Percentiles rank a stretch among this genome's conserved stretches.
Conservation (phyloP, 2,113 vertebrate genomes). For the Phaetusa simplex region DNA sequence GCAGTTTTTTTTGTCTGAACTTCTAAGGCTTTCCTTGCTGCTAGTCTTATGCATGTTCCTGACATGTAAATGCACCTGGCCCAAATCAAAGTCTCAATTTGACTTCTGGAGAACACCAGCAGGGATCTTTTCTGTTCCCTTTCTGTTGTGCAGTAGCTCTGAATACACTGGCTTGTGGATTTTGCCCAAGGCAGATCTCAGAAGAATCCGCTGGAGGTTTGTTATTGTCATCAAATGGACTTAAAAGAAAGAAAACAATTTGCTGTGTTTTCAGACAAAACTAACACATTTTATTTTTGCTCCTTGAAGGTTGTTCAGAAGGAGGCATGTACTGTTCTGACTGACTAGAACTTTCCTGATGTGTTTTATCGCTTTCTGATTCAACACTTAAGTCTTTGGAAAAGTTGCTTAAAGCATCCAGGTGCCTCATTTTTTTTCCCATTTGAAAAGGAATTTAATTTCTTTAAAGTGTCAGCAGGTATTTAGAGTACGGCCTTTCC, state of each 20-base stretch:
- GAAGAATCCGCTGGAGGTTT: not conserved
- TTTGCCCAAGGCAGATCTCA: not conserved
- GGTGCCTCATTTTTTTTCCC: not conserved
- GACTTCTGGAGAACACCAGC: not conserved
- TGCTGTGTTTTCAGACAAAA: not conserved
- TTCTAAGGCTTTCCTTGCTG: not conserved
- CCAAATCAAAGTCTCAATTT: not conserved
- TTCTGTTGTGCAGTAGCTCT: not conserved
- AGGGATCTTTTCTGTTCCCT: not conserved
- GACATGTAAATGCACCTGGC: not conserved
- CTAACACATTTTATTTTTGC: not conserved
- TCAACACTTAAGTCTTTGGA: conserved; percentile 1
- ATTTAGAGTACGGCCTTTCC: not conserved
- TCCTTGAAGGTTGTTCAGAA: conserved; percentile 1
- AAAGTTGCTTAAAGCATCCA: not conserved
- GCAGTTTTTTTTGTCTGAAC: not conserved
- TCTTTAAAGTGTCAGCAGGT: conserved; percentile 20
- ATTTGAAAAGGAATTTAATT: not conserved
- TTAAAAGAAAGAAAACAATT: conserved; percentile 12
- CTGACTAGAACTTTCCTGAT: not conserved
- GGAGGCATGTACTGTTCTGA: not conserved
- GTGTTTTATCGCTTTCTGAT: conserved; percentile 21
- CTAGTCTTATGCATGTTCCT: not conserved
- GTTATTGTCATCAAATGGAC: not conserved
- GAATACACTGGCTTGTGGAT: not conserved